Evolutionary conservation across 2,888 invertebrate species (phyloP), one percentile per base, ranked within the genome.

Genomic region (Lacanobia wlatinum): DNA sequence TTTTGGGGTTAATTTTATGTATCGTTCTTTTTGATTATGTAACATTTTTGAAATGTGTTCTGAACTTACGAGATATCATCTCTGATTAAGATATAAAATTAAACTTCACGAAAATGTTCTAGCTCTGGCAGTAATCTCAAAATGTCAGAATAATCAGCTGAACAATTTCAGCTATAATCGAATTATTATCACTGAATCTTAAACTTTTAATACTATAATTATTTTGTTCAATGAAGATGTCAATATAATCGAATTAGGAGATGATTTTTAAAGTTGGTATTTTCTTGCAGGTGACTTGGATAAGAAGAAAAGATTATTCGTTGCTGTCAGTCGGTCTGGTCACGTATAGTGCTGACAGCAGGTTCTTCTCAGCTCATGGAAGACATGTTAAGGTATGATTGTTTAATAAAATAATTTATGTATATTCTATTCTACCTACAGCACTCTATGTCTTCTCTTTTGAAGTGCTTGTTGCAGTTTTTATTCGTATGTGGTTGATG

Each of bases 271-370:
- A 59, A 4, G 0, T 6, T 21, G 4, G 16, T 10, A 28, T 1
- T 21, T 65, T 52, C 12, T 84, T 83, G 52, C 93, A 97, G 97
- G 97, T 97, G n/a, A 97, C 97, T 56, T 98, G 97, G 97, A 97
- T 97, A 85, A 95, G 97, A 85, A 95, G 97, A 90, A 96, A 97
- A 89, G 97, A 97, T 92, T 97, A 97, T 86, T 97, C 97, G 67
- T 90, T 97, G 77, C 92, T 97, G 48, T 97, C 97, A 14, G 97
- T 97, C 28, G 97, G 97, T 8, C 91, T 97, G 48, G 96, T 97
- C 71, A 97, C 97, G 0, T 97, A 97, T 87, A 97, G 97, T 84
- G 97, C 97, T 62, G 97, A 97, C 82, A 97, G 96, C 89, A 94
- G 97, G 76, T 97, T 97, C 90, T 96, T 97, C 89, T 97, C 97